Evolutionary conservation across 1,140 invertebrate species (phyloP), one percentile per base, ranked within the genome.

Genomic region (Plutomurus gul): DNA sequence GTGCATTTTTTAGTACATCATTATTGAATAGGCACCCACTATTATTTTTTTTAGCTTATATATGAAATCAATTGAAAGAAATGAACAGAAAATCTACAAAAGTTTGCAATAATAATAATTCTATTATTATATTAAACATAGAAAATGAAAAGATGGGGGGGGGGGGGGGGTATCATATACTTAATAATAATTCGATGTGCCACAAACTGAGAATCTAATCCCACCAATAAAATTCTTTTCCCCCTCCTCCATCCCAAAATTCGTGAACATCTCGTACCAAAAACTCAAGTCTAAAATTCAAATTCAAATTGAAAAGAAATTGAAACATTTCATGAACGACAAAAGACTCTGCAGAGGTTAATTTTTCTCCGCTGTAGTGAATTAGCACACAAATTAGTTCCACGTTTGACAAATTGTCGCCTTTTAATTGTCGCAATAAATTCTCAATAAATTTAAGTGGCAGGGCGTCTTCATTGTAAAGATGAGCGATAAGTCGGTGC

Each of bases 161-260:
- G n/a, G n/a, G n/a, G n/a, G n/a, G n/a, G n/a, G n/a, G n/a, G n/a
- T n/a, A n/a, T n/a, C n/a, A n/a, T n/a, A n/a, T n/a, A n/a, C n/a
- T n/a, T n/a, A n/a, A n/a, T n/a, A n/a, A n/a, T n/a, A n/a, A n/a
- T n/a, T n/a, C n/a, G 11, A 93, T 56, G 92, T 92, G 82, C 92
- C 93, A 13, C 10, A 71, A 56, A 56, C 92, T 93, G 22, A 36
- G 18, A 4, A 3, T 2, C 7, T 36, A 75, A 13, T 75, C 16
- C 56, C 56, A 65, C 56, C 56, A 65, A 16, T 65, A 65, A 65
- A 65, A 65, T 4, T 65, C 56, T 16, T 36, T 65, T 6, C 11
- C 27, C 36, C 56, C 56, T 36, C 56, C 56, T n/a, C 56, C 30
- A 30, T 65, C 56, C 56, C 56, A 65, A 65, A 65, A 65, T 33